Evolutionary conservation across 2,888 invertebrate species (phyloP).

Genomic region (Lymantria dispar): DNA sequence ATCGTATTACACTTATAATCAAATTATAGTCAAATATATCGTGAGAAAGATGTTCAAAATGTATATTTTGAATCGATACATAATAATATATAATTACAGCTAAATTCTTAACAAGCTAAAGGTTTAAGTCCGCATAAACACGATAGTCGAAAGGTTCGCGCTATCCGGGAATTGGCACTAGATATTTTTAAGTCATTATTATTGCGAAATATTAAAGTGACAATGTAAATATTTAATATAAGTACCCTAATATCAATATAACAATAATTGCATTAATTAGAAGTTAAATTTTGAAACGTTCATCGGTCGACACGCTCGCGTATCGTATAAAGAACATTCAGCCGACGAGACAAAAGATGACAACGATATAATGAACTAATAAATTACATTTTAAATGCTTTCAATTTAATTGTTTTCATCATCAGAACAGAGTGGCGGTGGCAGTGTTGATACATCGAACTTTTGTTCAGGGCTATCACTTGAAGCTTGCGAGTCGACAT

Average conservation of each 20-base stretch:
- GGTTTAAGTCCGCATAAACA: conserved; percentile 56
- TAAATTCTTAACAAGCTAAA: conserved; percentile 65
- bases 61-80: conserved; percentile 46
- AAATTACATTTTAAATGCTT: conserved; percentile 34
- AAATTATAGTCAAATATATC: conserved; percentile 13
- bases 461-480: conserved; percentile 87
- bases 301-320: conserved; percentile 43
- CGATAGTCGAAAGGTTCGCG: conserved; percentile 56
- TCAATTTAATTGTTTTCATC: conserved; percentile 84
- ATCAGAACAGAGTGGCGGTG: conserved; percentile 89
- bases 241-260: conserved; percentile 59
- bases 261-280: conserved; percentile 65
- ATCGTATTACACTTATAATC: conserved; percentile 26
- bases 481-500: conserved; percentile 84
- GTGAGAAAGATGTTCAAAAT: conserved; percentile 10
- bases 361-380: conserved; percentile 44
- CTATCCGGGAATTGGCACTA: conserved; percentile 70
- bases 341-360: conserved; percentile 42
- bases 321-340: conserved; percentile 41
- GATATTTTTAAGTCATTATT: conserved; percentile 50
- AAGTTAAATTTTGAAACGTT: conserved; percentile 56
- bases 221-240: conserved; percentile 65
- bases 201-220: conserved; percentile 66
- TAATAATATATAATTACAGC: conserved; percentile 50
- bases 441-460: conserved; percentile 88